phyloP scores from a whole-genome alignment of 2,113 vertebrate genomes.

The Ictalurus punctatus region DNA sequence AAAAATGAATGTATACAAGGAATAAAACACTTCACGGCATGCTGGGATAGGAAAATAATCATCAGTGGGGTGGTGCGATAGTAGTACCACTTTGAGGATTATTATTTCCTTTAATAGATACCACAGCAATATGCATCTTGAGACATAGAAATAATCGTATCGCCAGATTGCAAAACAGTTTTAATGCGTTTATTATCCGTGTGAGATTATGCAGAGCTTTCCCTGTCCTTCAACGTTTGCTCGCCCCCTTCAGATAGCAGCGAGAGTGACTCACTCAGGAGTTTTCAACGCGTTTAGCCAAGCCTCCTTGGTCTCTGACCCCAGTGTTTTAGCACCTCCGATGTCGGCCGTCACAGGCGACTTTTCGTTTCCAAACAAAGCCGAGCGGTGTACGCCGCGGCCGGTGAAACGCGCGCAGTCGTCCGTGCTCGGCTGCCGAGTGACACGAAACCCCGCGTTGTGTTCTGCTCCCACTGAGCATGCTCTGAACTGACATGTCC shows the following conservation, averaged over 20 bases:
- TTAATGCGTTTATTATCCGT: background rate
- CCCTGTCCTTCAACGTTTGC: constrained; percentile 38
- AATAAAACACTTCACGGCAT: background rate
- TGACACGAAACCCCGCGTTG: constrained; percentile 66
- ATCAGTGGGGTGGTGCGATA: background rate
- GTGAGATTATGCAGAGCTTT: background rate
- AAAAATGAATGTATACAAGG: background rate
- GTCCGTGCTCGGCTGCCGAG: constrained; percentile 54
- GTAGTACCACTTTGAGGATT: background rate
- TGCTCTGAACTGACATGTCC: constrained; percentile 27
- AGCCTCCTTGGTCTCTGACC: constrained; percentile 8
- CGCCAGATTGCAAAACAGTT: background rate
- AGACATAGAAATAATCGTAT: background rate
- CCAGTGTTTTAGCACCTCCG: constrained; percentile 51
- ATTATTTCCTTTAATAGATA: background rate
- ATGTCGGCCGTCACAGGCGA: constrained; percentile 51
- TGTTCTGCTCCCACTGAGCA: constrained; percentile 47
- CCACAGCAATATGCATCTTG: background rate
- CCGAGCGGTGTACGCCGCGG: constrained; percentile 54
- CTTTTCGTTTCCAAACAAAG: constrained; percentile 66
- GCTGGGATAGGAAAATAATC: background rate
- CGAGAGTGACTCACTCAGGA: constrained; percentile 21
- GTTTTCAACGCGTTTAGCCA: constrained; percentile 47
- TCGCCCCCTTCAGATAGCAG: constrained; percentile 25
- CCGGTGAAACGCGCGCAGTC: constrained; percentile 56